Conservation (phyloP, 2,797 vertebrate genomes). For the Columba guinea region DNA sequence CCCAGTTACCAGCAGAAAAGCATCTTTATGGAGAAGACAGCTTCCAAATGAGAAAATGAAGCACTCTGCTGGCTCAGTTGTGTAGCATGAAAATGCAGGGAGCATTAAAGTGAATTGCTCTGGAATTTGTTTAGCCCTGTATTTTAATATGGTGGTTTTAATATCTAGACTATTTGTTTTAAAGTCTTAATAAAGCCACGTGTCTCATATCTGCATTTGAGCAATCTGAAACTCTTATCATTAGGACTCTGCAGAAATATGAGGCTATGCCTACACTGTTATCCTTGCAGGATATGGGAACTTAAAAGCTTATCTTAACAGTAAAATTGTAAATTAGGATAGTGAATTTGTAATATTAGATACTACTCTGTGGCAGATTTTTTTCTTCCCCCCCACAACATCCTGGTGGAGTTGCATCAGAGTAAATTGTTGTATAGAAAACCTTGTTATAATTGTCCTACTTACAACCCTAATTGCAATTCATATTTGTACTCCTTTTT, state of each 20-base stretch:
- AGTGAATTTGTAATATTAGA: background rate
- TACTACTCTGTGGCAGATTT: background rate
- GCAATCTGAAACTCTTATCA: background rate
- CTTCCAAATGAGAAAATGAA: background rate
- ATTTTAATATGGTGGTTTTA: background rate
- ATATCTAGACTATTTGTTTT: background rate
- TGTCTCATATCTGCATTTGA: background rate
- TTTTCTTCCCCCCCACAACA: fast-evolving
- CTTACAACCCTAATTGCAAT: background rate
- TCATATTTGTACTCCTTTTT: background rate
- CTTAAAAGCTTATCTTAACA: background rate
- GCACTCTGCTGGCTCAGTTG: background rate
- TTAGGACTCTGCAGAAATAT: background rate
- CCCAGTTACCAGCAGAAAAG: background rate
- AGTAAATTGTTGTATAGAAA: background rate
- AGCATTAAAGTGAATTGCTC: background rate
- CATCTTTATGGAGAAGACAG: background rate
- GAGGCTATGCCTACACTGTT: background rate
- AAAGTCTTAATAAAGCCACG: background rate
- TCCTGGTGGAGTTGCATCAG: background rate
- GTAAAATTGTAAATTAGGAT: background rate
- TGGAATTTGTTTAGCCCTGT: background rate
- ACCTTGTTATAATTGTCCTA: background rate
- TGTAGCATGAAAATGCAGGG: background rate
- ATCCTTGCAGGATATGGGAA: background rate